phyloP scores from a whole-genome alignment of 1,140 invertebrate genomes.

The Choristoneura fumiferana region DNA sequence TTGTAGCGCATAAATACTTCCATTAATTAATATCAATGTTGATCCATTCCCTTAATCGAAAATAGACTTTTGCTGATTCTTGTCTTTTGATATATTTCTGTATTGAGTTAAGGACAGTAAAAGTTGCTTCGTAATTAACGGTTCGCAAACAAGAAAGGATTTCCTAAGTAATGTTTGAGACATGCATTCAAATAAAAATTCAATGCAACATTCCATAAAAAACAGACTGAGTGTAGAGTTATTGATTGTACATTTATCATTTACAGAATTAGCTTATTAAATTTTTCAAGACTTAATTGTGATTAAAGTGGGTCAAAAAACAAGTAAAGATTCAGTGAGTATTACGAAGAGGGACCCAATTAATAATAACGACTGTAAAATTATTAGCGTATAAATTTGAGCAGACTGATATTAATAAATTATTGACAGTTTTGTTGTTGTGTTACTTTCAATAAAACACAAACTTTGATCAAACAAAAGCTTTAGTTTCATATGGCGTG shows the following conservation, averaged over 20 bases:
- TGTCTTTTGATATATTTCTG: too few species aligned
- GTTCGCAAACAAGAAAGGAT: too few species aligned
- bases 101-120: too few species aligned
- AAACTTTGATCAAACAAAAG: constrained; percentile 10
- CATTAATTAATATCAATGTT: too few species aligned
- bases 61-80: too few species aligned
- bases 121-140: too few species aligned
- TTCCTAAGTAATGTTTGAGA: too few species aligned
- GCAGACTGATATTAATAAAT: constrained; percentile 51
- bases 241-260: constrained; percentile 40
- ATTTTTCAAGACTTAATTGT: constrained; percentile 13
- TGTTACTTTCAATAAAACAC: constrained; percentile 20
- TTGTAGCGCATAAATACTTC: neutral
- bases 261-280: constrained; percentile 35
- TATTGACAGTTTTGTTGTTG: constrained; percentile 27
- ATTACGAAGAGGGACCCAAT: constrained; percentile 54
- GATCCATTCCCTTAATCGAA: too few species aligned
- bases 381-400: constrained; percentile 43
- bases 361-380: constrained; percentile 36
- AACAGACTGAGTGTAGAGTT: constrained; percentile 45
- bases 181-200: neutral
- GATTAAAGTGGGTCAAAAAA: constrained; percentile 10
- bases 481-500: constrained; percentile 5
- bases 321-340: constrained; percentile 29
- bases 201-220: constrained; percentile 41